Base-by-base conservation (phyloP, 2,888 invertebrate genomes). In the Prosopocoilus inquinatus region DNA sequence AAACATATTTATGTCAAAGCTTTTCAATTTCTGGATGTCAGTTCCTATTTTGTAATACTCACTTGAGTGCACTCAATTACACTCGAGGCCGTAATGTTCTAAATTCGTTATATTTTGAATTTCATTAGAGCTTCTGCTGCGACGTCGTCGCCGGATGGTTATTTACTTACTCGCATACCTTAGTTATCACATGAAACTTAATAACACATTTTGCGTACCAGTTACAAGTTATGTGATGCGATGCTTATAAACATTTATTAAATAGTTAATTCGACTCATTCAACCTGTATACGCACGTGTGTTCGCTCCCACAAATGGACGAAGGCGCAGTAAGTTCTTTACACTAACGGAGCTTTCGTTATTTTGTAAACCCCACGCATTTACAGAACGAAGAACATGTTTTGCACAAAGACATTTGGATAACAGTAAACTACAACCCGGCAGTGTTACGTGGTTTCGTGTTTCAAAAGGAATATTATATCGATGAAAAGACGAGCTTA, bases 1-100 rank as follows among this genome's bases (percentile, higher is more conserved):
- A 74, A 74, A 72, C 72, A 75, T 75, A 74, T 76, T 76, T 74
- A 71, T 73, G 71, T 75, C 75, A 75, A 74, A 74, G 74, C 74
- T 70, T 72, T 73, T 72, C 71, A 69, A 70, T 73, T 70, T 67
- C 60, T 64, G 64, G 67, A 72, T 70, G 75, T 76, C 76, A 66
- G 65, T 71, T 73, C 70, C 62, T 60, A 69, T 75, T 68, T 69
- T 68, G 65, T 73, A 70, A 62, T 51, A 53, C 44, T 55, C 64
- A 55, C 55, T 59, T 63, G 59, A 61, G 55, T 66, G 51, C 70
- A 67, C 70, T 63, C 68, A 67, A 69, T 70, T 73, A 64, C 59
- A 57, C 53, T 28, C 20, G 20, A 28, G 20, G 20, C 20, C 20
- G 20, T 28, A 28, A 28, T 28, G 7, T 28, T 28, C 20, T 28